phyloP scores from a whole-genome alignment of 2,888 invertebrate genomes.

The Criorhina ranunculi region DNA sequence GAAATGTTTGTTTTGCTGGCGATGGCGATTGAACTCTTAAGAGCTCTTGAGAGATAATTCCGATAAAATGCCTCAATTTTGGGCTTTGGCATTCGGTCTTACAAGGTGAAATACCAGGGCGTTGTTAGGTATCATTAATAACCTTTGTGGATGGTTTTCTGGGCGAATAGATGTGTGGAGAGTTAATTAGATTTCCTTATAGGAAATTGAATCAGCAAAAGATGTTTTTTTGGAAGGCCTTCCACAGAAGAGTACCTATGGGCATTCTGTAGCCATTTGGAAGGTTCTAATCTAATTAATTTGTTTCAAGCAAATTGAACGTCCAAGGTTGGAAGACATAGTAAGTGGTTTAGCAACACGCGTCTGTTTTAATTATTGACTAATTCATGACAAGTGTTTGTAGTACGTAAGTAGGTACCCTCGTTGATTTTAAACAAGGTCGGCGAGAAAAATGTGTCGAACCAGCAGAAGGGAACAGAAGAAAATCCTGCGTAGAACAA shows the following conservation, averaged over 20 bases:
- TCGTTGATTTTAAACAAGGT: no score
- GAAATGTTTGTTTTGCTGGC: constrained; percentile 26
- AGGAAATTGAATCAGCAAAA: constrained; percentile 6
- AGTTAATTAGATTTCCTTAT: constrained; percentile 8
- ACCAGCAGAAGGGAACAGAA: no score
- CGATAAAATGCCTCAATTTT: constrained; percentile 14
- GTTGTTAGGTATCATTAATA: constrained; percentile 25
- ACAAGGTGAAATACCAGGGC: constrained; percentile 25
- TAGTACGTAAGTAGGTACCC: no score
- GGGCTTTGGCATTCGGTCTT: constrained; percentile 6
- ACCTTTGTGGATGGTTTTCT: constrained; percentile 1
- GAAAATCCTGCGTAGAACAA: no score
- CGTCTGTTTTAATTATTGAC: no score
- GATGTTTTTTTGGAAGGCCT: constrained; percentile 15
- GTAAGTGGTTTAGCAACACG: background rate
- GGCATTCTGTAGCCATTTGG: background rate
- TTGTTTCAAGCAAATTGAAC: background rate
- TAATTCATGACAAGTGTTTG: no score
- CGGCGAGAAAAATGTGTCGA: no score
- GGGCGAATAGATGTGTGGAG: background rate
- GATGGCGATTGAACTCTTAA: constrained; percentile 39
- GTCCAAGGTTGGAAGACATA: background rate
- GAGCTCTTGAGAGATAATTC: constrained; percentile 33
- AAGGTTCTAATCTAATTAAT: background rate
- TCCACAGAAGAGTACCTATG: background rate